phyloP scores from a whole-genome alignment of 2,888 invertebrate species.

The Drosophila macrospina region DNA sequence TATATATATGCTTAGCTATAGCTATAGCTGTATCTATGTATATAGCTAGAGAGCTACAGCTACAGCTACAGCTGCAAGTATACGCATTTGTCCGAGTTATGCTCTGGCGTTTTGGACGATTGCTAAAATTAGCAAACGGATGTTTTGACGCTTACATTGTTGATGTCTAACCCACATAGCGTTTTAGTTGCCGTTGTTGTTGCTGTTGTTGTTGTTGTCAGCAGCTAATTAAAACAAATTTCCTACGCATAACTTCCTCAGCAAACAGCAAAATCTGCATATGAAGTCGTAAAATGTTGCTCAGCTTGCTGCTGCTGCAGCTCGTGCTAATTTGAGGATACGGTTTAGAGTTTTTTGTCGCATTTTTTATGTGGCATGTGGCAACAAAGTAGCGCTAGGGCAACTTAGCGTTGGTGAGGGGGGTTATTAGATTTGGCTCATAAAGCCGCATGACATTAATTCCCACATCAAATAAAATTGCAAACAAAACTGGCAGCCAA shows the following conservation, averaged over 20 bases:
- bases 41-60: too few relatives aligned
- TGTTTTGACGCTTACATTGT: constrained; percentile 74
- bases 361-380: constrained; percentile 52
- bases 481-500: constrained; percentile 3
- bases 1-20: constrained; percentile 3
- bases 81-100: constrained; percentile 23
- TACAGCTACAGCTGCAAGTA: constrained; percentile 4
- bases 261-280: constrained; percentile 64
- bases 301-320: constrained; percentile 48
- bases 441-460: constrained; percentile 76
- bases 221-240: constrained; percentile 80
- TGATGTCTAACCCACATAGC: constrained; percentile 72
- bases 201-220: constrained; percentile 65
- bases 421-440: constrained; percentile 60
- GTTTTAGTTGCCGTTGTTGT: constrained; percentile 19
- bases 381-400: constrained; percentile 70
- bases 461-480: constrained; percentile 31
- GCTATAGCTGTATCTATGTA: constrained; percentile 4
- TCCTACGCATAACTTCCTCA: constrained; percentile 79
- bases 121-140: constrained; percentile 71
- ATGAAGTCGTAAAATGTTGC: constrained; percentile 67
- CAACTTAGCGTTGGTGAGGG: constrained; percentile 25
- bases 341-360: constrained; percentile 19
- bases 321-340: constrained; percentile 71
- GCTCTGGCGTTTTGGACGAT: constrained; percentile 23